Evolutionary conservation across 2,888 invertebrate genomes (phyloP), one percentile per base, ranked within the genome.

Genomic region (Brachyopa scutellaris): DNA sequence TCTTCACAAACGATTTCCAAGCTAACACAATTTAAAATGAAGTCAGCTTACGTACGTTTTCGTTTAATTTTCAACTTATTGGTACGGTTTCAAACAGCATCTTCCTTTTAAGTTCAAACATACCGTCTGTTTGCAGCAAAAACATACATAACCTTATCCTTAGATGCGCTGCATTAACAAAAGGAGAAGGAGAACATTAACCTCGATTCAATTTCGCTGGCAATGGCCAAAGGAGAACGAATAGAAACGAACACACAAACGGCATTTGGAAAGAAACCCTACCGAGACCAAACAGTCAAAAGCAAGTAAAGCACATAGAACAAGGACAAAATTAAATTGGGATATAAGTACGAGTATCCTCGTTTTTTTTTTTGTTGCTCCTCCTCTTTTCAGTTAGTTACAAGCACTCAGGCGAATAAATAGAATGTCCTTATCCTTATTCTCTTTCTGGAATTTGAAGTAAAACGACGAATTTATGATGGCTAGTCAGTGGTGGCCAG

Each of bases 391-490:
- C 42, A 66, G 42, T 42, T 38, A 64, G 53, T 55, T 49, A 61
- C 53, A 77, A 70, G 62, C 70, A 77, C 77, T 77, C 77, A 77
- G 29, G 70, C 77, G 62, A 62, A 77, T 77, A 77, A 77, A 77
- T 70, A 70, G 77, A 62, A 77, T 55, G 55, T 77, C 19, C 70
- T 77, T 77, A 77, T 77, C 61, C 70, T 45, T 70, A 62, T 70
- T 62, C 21, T 40, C 57, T 70, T 64, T 53, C 38, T 17, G 21
- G 31, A 13, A 31, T 45, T 55, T 21, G 2, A 59, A 61, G 23
- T 53, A 33, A 76, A 76, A 53, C 64, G 42, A n/a, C n/a, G 38
- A 76, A 76, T 69, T 76, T 76, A 67, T 67, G 67, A 61, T 67
- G 66, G 74, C 33, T 17, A 31, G 61, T 53, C 53, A 7, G 9